phyloP scores from a whole-genome alignment of 2,888 invertebrate genomes.

The Aleiodes alternator region DNA sequence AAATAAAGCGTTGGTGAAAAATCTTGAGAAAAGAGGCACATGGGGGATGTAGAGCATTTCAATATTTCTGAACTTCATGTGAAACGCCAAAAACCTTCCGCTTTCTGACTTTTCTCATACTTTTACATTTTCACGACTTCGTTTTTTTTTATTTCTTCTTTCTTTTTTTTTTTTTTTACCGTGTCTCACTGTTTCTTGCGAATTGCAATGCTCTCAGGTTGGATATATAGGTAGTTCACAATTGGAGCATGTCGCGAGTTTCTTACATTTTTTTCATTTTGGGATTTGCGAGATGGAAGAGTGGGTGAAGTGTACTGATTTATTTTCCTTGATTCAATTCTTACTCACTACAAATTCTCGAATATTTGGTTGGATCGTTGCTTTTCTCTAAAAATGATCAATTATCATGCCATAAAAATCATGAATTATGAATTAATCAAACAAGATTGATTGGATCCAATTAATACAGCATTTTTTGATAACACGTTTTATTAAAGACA shows the following conservation, averaged over 20 bases:
- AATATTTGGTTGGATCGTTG: too few relatives aligned
- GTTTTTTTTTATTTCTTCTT: slow-evolving; percentile 12
- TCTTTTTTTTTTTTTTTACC: neutral
- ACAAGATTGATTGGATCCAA: too few relatives aligned
- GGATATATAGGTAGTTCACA: slow-evolving; percentile 61
- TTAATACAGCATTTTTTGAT: too few relatives aligned
- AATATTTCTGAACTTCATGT: slow-evolving; percentile 67
- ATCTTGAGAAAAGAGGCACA: slow-evolving; percentile 11
- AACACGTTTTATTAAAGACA: too few relatives aligned
- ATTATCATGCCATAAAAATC: too few relatives aligned
- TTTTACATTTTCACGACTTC: slow-evolving; percentile 34
- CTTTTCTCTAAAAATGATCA: too few relatives aligned
- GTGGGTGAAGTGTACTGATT: neutral
- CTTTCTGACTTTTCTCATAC: slow-evolving; percentile 35
- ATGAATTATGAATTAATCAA: too few relatives aligned
- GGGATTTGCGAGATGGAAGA: too few relatives aligned
- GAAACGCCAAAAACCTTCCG: slow-evolving; percentile 42
- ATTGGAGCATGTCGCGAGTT: slow-evolving; percentile 67
- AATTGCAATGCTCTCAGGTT: slow-evolving; percentile 46
- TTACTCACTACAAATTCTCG: too few relatives aligned
- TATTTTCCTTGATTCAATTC: too few relatives aligned
- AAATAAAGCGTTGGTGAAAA: slow-evolving; percentile 25
- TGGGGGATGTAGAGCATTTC: slow-evolving; percentile 58
- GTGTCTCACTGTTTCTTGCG: slow-evolving; percentile 36
- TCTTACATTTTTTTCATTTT: neutral